phyloP scores from a whole-genome alignment of 1,140 invertebrate species.

The Cyclargus thomasi region DNA sequence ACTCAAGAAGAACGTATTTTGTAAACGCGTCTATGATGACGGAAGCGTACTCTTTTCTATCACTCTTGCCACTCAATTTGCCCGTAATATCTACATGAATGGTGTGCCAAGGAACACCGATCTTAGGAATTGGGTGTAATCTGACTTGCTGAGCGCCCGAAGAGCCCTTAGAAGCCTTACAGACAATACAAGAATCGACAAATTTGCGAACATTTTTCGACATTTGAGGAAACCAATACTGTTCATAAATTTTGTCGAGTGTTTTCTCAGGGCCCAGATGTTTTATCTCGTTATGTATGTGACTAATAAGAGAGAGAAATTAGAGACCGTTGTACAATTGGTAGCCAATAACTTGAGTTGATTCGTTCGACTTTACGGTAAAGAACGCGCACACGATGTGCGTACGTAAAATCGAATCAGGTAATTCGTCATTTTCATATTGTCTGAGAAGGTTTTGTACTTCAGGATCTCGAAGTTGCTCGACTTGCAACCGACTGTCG shows the following conservation, averaged over 20 bases:
- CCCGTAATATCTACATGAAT: slow-evolving; percentile 24
- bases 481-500: slow-evolving; percentile 19
- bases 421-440: slow-evolving; percentile 2
- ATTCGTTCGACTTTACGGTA: slow-evolving; percentile 23
- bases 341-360: slow-evolving; percentile 23
- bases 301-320: slow-evolving; percentile 26
- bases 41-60: slow-evolving; percentile 23
- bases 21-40: slow-evolving; percentile 25
- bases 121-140: slow-evolving; percentile 22
- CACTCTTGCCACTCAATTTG: no score
- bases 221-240: slow-evolving; percentile 33
- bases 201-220: slow-evolving; percentile 23
- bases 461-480: slow-evolving; percentile 18
- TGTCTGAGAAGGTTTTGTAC: slow-evolving; percentile 1
- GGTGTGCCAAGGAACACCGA: slow-evolving; percentile 17
- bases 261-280: slow-evolving; percentile 23
- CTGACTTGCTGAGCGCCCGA: slow-evolving; percentile 24
- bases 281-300: slow-evolving; percentile 24
- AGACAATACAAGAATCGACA: slow-evolving; percentile 26
- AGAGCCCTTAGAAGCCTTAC: slow-evolving; percentile 26
- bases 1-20: slow-evolving; percentile 23
- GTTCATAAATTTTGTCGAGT: slow-evolving; percentile 25
- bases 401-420: background rate
- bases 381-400: slow-evolving; percentile 25
- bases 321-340: slow-evolving; percentile 22